A percentile compares a stretch with the other conserved stretches of the same genome.
phyloP scores from a whole-genome alignment of 2,888 invertebrate genomes.

The Drosophila lacicola region DNA sequence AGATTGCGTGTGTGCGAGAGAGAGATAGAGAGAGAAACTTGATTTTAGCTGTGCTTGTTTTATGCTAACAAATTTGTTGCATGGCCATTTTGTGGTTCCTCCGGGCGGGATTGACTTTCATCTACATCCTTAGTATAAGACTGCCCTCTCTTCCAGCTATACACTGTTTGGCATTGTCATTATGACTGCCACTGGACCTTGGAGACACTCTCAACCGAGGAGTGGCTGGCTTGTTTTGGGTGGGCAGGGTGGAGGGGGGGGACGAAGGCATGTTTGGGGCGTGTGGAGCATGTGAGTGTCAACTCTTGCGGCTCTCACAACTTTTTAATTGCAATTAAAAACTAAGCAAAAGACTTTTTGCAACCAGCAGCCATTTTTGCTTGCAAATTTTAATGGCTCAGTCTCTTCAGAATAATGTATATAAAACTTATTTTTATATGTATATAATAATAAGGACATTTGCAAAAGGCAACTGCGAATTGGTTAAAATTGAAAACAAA shows the following conservation, averaged over 20 bases:
- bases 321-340: constrained; percentile 80
- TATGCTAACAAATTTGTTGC: constrained; percentile 69
- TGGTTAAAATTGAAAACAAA: neutral
- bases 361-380: constrained; percentile 25
- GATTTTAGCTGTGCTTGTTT: constrained; percentile 47
- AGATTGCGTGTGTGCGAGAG: neutral
- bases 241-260: too few species aligned
- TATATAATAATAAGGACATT: neutral
- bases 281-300: constrained; percentile 32
- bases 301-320: constrained; percentile 43
- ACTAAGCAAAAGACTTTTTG: constrained; percentile 56
- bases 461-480: neutral
- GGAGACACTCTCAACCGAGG: constrained; percentile 41
- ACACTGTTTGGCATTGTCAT: constrained; percentile 59
- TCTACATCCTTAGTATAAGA: constrained; percentile 5
- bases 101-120: constrained; percentile 31
- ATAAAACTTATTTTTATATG: neutral
- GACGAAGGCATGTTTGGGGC: neutral
- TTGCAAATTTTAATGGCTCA: neutral
- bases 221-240: neutral
- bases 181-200: constrained; percentile 68
- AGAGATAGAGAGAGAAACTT: constrained; percentile 5
- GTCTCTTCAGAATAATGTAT: neutral
- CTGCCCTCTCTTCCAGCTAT: neutral
- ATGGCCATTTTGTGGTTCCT: constrained; percentile 69